Percentiles rank a stretch among this genome's conserved stretches.
These are phyloP conservation scores for Cataglyphis livida DNA, from an alignment of 2,888 invertebrate species.

Conservation along the genomic window DNA sequence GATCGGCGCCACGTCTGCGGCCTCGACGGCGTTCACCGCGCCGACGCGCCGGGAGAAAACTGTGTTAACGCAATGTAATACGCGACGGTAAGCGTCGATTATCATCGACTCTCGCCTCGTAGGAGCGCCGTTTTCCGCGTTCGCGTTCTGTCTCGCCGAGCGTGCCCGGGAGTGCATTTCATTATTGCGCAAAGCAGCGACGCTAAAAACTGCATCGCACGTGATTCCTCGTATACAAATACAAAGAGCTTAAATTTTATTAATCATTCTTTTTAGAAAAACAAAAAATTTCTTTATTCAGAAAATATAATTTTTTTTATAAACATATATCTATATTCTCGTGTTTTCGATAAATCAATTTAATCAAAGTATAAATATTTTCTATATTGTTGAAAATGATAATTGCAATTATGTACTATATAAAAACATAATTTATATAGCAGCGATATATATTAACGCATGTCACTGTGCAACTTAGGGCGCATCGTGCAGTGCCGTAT, in stretches of 20 bases:
- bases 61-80: slow-evolving; percentile 71
- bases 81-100: slow-evolving; percentile 53
- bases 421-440: neutral
- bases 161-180: neutral
- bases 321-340: neutral
- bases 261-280: neutral
- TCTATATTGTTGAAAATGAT: neutral
- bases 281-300: neutral
- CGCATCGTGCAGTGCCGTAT: slow-evolving; percentile 15
- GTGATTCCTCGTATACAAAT: neutral
- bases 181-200: neutral
- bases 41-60: slow-evolving; percentile 67
- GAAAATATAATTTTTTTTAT: neutral
- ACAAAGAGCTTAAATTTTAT: neutral
- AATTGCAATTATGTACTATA: neutral
- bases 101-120: slow-evolving; percentile 46
- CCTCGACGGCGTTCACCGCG: slow-evolving; percentile 69
- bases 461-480: neutral
- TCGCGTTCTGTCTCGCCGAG: slow-evolving; percentile 43
- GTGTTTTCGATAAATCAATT: neutral
- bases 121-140: slow-evolving; percentile 52
- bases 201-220: neutral
- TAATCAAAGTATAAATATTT: neutral
- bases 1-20: slow-evolving; percentile 79
- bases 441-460: slow-evolving; percentile 4